Conservation (phyloP, 2,888 invertebrate genomes). For the Sericinus montela region DNA sequence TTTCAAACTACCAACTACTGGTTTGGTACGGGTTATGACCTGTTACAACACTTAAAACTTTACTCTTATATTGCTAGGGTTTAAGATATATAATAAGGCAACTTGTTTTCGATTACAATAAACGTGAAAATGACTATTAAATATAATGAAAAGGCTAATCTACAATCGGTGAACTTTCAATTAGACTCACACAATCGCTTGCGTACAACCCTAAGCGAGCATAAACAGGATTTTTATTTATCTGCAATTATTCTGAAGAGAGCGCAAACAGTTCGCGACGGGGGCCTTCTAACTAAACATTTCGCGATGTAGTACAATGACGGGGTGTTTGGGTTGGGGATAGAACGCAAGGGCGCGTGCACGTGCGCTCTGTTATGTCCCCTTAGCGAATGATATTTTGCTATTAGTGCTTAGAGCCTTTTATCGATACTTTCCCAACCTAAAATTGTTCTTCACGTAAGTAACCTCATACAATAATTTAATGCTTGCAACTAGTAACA, state of each 20-base stretch:
- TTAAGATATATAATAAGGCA: neutral
- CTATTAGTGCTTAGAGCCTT: conserved; percentile 57
- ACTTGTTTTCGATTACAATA: neutral
- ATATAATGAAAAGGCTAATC: conserved; percentile 25
- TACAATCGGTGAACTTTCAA: conserved; percentile 31
- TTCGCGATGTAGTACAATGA: conserved; percentile 56
- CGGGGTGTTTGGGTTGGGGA: conserved; percentile 31
- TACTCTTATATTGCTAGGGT: too few species aligned
- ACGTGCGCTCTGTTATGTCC: conserved; percentile 65
- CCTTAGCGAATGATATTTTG: conserved; percentile 43
- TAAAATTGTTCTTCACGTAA: too few species aligned
- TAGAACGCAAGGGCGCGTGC: conserved; percentile 48
- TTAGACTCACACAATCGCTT: conserved; percentile 34
- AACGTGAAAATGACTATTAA: conserved; percentile 4
- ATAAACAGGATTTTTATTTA: conserved; percentile 61
- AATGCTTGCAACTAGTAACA: too few species aligned
- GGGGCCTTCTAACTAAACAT: conserved; percentile 41
- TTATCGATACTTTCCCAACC: conserved; percentile 33
- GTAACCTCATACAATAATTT: too few species aligned
- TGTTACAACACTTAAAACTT: too few species aligned
- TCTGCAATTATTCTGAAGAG: conserved; percentile 58
- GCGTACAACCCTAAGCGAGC: conserved; percentile 24
- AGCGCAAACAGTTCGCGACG: conserved; percentile 36
- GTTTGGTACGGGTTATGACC: too few species aligned
- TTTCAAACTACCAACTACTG: too few species aligned